These are phyloP conservation scores for Caenorhabditis doughertyi DNA, from an alignment of 2,888 invertebrate species.

Conservation along the genomic window DNA sequence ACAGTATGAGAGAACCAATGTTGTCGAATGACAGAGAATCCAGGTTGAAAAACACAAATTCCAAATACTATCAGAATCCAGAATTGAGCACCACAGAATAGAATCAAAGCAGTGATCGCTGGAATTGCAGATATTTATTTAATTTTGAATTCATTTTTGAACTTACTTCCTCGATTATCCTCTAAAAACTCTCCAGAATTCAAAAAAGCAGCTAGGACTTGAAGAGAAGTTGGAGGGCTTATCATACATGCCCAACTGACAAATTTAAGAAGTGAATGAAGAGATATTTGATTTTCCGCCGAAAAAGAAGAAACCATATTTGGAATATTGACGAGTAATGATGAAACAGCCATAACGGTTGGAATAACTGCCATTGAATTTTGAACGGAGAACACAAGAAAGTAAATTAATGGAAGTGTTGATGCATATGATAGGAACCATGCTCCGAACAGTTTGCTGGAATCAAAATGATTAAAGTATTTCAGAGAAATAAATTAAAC, in stretches of 20 bases:
- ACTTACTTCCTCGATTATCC: slow-evolving; percentile 30
- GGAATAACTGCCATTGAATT: slow-evolving; percentile 31
- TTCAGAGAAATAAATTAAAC: neutral
- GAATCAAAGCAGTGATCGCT: slow-evolving; percentile 12
- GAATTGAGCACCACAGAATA: slow-evolving; percentile 26
- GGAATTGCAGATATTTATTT: neutral
- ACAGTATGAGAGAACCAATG: slow-evolving; percentile 31
- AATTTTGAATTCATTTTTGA: neutral
- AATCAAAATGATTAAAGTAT: neutral
- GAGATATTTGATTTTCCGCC: slow-evolving; percentile 34
- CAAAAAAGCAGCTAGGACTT: slow-evolving; percentile 52
- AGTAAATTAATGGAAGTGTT: slow-evolving; percentile 48
- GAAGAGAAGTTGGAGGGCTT: slow-evolving; percentile 51
- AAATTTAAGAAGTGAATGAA: slow-evolving; percentile 26
- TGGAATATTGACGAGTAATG: slow-evolving; percentile 30
- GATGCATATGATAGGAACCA: slow-evolving; percentile 29
- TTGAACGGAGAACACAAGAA: slow-evolving; percentile 28
- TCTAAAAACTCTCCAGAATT: slow-evolving; percentile 19
- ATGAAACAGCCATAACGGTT: slow-evolving; percentile 29
- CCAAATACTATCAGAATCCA: slow-evolving; percentile 32
- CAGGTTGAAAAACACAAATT: slow-evolving; percentile 42
- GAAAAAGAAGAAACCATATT: slow-evolving; percentile 45
- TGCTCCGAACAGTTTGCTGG: slow-evolving; percentile 11
- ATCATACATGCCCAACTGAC: slow-evolving; percentile 40
- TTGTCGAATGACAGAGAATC: slow-evolving; percentile 35